These are phyloP conservation scores for Pegea sp. DNA, from an alignment of 23 tunicate genomes.

Conservation along the genomic window DNA sequence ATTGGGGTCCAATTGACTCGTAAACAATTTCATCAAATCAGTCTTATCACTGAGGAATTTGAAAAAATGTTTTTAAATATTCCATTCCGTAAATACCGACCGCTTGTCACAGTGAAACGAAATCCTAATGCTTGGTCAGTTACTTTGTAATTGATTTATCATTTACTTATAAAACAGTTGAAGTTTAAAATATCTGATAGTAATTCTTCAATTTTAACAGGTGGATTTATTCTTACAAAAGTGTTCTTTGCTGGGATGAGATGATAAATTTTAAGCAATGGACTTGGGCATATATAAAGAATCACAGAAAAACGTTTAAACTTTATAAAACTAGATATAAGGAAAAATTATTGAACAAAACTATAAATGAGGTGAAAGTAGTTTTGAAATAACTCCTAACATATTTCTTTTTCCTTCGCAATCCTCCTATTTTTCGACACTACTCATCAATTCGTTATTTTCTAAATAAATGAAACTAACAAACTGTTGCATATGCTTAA, in stretches of 20 bases:
- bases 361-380: too few species aligned
- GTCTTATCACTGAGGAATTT: slow-evolving; percentile 38
- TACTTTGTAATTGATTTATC: too few species aligned
- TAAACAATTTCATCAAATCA: slow-evolving; percentile 35
- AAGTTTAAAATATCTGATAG: too few species aligned
- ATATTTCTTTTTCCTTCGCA: too few species aligned
- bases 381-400: too few species aligned
- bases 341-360: slow-evolving; percentile 47
- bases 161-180: too few species aligned
- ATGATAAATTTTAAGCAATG: slow-evolving; percentile 7
- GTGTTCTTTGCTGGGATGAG: slow-evolving; percentile 26
- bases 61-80: slow-evolving; percentile 59
- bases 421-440: too few species aligned
- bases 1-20: slow-evolving; percentile 21
- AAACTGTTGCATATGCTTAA: too few species aligned
- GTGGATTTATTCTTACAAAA: slow-evolving; percentile 73
- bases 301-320: slow-evolving; percentile 20
- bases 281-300: slow-evolving; percentile 42
- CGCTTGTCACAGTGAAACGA: slow-evolving; percentile 9
- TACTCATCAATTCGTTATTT: too few species aligned
- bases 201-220: too few species aligned
- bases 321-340: slow-evolving; percentile 33
- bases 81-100: slow-evolving; percentile 47
- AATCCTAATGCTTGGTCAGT: slow-evolving; percentile 23
- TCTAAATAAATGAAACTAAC: too few species aligned